phyloP scores from a whole-genome alignment of 2,113 vertebrate genomes.

The Zapornia atra region DNA sequence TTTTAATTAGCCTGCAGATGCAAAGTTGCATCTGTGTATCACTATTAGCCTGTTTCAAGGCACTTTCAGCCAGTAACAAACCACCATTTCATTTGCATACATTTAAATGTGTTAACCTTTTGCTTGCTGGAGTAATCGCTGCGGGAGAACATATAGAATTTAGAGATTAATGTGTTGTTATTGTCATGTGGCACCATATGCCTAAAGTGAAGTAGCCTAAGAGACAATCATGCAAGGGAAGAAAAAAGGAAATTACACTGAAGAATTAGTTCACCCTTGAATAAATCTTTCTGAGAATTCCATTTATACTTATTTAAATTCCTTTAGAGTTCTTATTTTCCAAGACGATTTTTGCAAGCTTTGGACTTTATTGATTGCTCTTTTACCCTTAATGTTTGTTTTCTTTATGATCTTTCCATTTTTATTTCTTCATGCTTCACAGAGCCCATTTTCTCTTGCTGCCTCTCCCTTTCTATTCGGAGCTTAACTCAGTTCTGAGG shows the following conservation, averaged over 20 bases:
- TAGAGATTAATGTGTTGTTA: not conserved
- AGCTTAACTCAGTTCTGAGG: constrained; percentile 18
- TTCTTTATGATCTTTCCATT: constrained; percentile 59
- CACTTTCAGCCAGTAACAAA: constrained; percentile 24
- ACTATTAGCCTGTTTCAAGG: not conserved
- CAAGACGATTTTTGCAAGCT: constrained; percentile 10
- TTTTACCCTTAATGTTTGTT: constrained; percentile 49
- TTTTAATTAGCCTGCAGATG: constrained; percentile 58
- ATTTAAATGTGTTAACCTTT: constrained; percentile 25
- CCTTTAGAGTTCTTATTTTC: constrained; percentile 41
- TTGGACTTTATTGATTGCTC: constrained; percentile 55
- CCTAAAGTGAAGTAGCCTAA: not conserved
- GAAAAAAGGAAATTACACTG: not conserved
- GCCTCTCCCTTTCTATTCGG: constrained; percentile 14
- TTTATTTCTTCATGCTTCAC: constrained; percentile 64
- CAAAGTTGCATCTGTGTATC: constrained; percentile 26
- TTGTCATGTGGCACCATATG: not conserved
- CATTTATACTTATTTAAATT: constrained; percentile 55
- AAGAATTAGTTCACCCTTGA: constrained; percentile 19
- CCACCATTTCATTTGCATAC: not conserved
- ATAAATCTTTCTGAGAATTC: constrained; percentile 34
- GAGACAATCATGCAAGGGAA: not conserved
- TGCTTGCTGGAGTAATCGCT: constrained; percentile 10
- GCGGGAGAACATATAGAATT: not conserved
- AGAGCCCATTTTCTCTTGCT: constrained; percentile 51